A percentile compares a stretch with the other conserved stretches of the same genome.
Conservation (phyloP, 2,797 vertebrate species). For the Muscicapa striata region DNA sequence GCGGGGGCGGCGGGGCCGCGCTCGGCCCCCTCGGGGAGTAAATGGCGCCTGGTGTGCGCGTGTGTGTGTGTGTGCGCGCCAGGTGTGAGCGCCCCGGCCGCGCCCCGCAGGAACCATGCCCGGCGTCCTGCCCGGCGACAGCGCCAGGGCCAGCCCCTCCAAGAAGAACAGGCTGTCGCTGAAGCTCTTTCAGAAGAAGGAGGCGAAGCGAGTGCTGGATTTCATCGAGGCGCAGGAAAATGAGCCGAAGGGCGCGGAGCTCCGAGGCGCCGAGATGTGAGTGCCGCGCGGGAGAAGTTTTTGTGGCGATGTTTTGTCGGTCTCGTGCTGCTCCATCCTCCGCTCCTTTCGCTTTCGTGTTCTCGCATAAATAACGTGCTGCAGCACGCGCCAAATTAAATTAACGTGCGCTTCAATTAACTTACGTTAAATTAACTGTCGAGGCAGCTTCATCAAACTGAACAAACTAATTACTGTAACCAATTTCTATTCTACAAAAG, state of each 20-base stretch:
- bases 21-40: not conserved
- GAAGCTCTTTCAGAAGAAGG: slow-evolving; percentile 96
- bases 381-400: not conserved
- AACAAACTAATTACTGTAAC: rapidly evolving
- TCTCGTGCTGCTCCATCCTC: not conserved
- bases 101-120: slow-evolving; percentile 77
- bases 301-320: not conserved
- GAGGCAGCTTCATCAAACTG: rapidly evolving
- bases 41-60: slow-evolving; percentile 3
- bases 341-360: not conserved
- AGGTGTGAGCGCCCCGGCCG: slow-evolving; percentile 54
- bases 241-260: slow-evolving; percentile 76
- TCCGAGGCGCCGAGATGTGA: slow-evolving; percentile 78
- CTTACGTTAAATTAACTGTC: not conserved
- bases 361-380: not conserved
- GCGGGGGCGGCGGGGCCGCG: not conserved
- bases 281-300: not conserved
- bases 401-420: not conserved
- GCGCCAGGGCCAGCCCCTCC: slow-evolving; percentile 81
- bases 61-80: slow-evolving; percentile 1
- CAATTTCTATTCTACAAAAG: rapidly evolving
- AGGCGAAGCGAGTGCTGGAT: slow-evolving; percentile 91
- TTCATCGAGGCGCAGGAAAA: slow-evolving; percentile 87
- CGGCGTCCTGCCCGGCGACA: slow-evolving; percentile 84
- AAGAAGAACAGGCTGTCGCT: slow-evolving; percentile 91